Evolutionary conservation across 2,888 invertebrate genomes (phyloP), one percentile per base, ranked within the genome.

Genomic region (Lamellibrachia columna): DNA sequence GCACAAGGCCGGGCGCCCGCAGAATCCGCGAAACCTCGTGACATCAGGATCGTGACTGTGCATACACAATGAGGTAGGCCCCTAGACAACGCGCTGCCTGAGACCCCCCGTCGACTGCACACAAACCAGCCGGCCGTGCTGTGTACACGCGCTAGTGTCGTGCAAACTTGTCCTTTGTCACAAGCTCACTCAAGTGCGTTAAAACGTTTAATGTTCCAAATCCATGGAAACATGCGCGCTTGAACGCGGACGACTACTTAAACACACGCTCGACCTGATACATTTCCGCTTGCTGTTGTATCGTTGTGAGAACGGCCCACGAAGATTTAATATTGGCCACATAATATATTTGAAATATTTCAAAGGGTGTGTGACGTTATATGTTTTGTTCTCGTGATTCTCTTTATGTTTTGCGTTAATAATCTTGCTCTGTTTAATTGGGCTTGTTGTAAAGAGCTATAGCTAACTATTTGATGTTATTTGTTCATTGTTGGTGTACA

Each of bases 11-110:
- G 75, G 4, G 4, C 22, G 75, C 75, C 75, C 75, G 75, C n/a
- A 75, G 75, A 75, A 75, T 75, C 75, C 75, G 75, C 75, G 75
- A 75, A 75, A 75, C 75, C 75, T 75, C 75, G 75, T 75, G 75
- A 75, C 75, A 75, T 75, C 75, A 75, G 22, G 75, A 4, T 22
- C 75, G 75, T 75, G 75, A 75, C 75, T 15, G 75, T 22, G 75
- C 75, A 75, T 75, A 75, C 75, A 22, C 75, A 75, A 75, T 75
- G 75, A 75, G 75, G 75, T n/a, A 75, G 75, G n/a, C 75, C n/a
- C 75, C 11, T 22, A 75, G 75, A 75, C 75, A 75, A 75, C 75
- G n/a, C 15, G 11, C 75, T 75, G 75, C 75, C n/a, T 4, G 75
- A 4, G 75, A n/a, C 75, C 75, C 55, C 75, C 75, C 75, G 75